A percentile compares a stretch with the other conserved stretches of the same genome.
Evolutionary conservation across 2,888 invertebrate species (phyloP).

Genomic region (Anagyrus pseudococci): DNA sequence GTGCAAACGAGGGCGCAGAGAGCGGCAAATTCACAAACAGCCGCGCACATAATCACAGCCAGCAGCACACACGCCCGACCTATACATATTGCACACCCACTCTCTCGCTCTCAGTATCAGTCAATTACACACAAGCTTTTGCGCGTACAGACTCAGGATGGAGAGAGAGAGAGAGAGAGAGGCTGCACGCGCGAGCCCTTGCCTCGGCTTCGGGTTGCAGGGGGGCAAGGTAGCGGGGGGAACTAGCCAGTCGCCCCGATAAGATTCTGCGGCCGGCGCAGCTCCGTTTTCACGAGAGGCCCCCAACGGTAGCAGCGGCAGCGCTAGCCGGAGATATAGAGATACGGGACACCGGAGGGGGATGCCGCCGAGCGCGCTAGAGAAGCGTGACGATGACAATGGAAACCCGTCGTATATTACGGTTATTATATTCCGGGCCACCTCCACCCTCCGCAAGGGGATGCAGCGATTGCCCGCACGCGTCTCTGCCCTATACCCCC

Average conservation of each 20-base stretch:
- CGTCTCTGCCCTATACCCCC: too few species aligned
- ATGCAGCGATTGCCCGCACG: constrained; percentile 24
- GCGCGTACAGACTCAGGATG: too few species aligned
- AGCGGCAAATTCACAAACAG: too few species aligned
- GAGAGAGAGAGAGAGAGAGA: too few species aligned
- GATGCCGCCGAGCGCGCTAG: not conserved
- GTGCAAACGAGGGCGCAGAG: too few species aligned
- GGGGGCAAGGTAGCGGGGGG: not conserved
- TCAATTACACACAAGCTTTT: too few species aligned
- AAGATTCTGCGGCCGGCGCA: constrained; percentile 20
- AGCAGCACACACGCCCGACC: too few species aligned
- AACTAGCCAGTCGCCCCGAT: constrained; percentile 6
- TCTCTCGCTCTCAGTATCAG: too few species aligned
- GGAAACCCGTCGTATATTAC: constrained; percentile 33
- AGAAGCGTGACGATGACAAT: constrained; percentile 40
- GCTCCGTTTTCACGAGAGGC: constrained; percentile 16
- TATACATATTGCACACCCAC: too few species aligned
- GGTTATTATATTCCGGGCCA: constrained; percentile 34
- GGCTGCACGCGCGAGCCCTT: not conserved
- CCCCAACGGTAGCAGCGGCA: constrained; percentile 8
- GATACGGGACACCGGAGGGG: not conserved
- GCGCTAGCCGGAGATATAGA: constrained; percentile 1
- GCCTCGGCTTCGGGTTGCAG: not conserved
- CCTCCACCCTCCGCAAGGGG: not conserved
- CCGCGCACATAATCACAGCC: too few species aligned